Evolutionary conservation across 2,113 vertebrate species (phyloP).

Genomic region (Neogale vison): DNA sequence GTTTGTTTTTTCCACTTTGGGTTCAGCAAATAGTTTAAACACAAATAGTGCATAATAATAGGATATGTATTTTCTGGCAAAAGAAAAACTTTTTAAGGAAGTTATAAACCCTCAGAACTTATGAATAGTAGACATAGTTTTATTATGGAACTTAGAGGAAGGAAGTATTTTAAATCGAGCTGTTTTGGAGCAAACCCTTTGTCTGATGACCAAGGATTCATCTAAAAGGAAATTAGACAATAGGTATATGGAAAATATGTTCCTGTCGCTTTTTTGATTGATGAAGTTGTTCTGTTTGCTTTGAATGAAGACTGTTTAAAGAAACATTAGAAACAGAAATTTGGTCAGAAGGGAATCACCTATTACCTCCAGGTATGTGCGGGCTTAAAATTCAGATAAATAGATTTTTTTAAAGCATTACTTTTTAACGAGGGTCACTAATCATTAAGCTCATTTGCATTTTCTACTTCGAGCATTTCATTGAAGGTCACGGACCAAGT

Average conservation of each 20-base stretch:
- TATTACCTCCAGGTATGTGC: neutral
- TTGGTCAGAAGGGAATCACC: neutral
- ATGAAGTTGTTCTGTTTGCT: neutral
- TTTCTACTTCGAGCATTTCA: neutral
- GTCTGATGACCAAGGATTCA: neutral
- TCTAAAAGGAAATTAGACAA: neutral
- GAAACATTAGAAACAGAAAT: conserved; percentile 11
- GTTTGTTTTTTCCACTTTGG: neutral
- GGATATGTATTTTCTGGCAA: neutral
- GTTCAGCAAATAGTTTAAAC: neutral
- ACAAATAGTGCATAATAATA: neutral
- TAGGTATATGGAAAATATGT: neutral
- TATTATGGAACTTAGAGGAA: neutral
- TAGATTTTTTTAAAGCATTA: conserved; percentile 9
- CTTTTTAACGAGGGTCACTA: conserved; percentile 33
- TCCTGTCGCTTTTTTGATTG: neutral
- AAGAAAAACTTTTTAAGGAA: neutral
- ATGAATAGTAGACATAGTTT: neutral
- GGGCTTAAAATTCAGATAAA: neutral
- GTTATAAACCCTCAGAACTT: neutral
- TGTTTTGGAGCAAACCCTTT: conserved; percentile 40
- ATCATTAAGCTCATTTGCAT: conserved; percentile 47
- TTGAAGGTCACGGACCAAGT: neutral
- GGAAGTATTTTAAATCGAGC: neutral
- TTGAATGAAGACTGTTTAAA: neutral